Evolutionary conservation across 2,888 invertebrate genomes (phyloP), one percentile per base, ranked within the genome.

Genomic region (Eupithecia dodoneata): DNA sequence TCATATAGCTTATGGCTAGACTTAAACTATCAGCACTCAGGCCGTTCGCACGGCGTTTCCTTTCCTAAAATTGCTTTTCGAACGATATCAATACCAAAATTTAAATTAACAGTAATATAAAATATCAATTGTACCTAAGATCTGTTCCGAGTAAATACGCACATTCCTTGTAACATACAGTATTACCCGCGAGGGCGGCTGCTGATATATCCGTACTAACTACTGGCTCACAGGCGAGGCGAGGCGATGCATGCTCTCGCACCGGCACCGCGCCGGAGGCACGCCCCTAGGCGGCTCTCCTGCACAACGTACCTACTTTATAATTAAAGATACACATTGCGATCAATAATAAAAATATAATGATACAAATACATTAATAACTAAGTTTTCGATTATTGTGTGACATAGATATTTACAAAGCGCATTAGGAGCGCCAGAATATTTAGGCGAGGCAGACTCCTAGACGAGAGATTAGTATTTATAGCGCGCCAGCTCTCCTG

Each of bases 71-170:
- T 94, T 94, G 94, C 94, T 94, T 94, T 87, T 93, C 93, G 90
- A 88, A 91, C 89, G 91, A 92, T 93, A 94, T 94, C 93, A 92
- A 91, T 93, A 94, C 93, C 92, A 92, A 92, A 80, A 91, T 93
- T 94, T 94, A 93, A 94, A 94, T 94, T 93, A 94, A 94, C 94
- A 94, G 92, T 93, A 94, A 93, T 93, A 94, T 94, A 94, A 94
- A 94, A 94, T 94, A 94, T 94, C 94, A 94, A 94, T 95, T 94
- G 94, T 94, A 94, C 93, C 94, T 94, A 94, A 94, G 94, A 94
- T 94, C 93, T 93, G 92, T 94, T 93, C 93, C 92, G 91, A 87
- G 91, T 91, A 90, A 92, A 92, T 91, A 93, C 91, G 92, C 91
- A 92, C 92, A 91, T 91, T 89, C 91, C 91, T 92, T 86, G 88